Percentiles rank a stretch among this genome's conserved stretches.
phyloP scores from a whole-genome alignment of 2,888 invertebrate genomes.

The Protonemura montana region DNA sequence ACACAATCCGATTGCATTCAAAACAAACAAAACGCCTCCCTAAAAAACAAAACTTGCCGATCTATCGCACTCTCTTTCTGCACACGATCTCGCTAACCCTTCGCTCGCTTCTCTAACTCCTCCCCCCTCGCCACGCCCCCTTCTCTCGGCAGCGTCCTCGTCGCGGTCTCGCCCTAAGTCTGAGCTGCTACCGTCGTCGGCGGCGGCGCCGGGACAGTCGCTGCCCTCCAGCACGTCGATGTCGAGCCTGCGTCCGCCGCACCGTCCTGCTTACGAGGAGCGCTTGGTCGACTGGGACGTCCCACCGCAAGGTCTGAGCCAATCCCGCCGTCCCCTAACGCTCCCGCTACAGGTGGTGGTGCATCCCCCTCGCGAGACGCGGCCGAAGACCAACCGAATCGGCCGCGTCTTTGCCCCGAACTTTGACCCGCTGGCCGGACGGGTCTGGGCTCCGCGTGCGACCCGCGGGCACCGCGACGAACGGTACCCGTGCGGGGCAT shows the following conservation, averaged over 20 bases:
- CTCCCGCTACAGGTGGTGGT: neutral
- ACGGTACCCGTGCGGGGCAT: neutral
- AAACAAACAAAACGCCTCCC: neutral
- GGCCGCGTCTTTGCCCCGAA: neutral
- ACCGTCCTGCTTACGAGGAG: constrained; percentile 55
- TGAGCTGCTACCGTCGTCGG: constrained; percentile 43
- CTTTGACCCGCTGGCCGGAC: constrained; percentile 8
- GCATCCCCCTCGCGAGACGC: constrained; percentile 21
- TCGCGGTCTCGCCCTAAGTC: constrained; percentile 46
- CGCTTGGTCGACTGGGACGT: constrained; percentile 57
- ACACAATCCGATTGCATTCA: neutral
- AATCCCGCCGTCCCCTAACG: neutral
- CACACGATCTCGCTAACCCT: constrained; percentile 39
- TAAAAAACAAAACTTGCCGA: neutral
- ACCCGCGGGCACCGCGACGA: constrained; percentile 16
- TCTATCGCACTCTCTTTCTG: neutral
- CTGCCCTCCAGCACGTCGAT: constrained; percentile 46
- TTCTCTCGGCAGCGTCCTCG: constrained; percentile 22
- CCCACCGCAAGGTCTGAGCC: constrained; percentile 54
- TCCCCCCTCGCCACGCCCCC: constrained; percentile 36
- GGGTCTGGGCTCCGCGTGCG: neutral
- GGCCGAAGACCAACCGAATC: constrained; percentile 49
- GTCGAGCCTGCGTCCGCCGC: constrained; percentile 42
- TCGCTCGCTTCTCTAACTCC: constrained; percentile 41
- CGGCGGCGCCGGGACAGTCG: constrained; percentile 19